These are phyloP conservation scores for Gymnoscelis rufifasciata DNA, from an alignment of 2,888 invertebrate genomes.

Conservation along the genomic window DNA sequence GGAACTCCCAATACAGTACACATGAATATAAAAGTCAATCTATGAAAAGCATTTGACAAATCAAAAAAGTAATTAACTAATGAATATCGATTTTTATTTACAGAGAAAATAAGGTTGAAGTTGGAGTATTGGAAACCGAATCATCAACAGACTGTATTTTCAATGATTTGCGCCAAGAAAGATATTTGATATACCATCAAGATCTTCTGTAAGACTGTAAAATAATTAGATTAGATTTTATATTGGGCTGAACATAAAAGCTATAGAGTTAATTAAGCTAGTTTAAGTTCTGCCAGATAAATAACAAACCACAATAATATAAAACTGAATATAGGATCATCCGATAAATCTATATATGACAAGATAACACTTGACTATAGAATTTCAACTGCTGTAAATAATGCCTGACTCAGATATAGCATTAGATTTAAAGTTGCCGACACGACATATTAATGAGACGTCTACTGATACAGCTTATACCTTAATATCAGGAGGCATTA, in stretches of 20 bases:
- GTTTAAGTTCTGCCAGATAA: too few relatives aligned
- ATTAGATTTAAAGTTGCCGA: too few relatives aligned
- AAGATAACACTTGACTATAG: too few relatives aligned
- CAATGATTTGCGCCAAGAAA: conserved; percentile 61
- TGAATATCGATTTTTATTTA: not conserved
- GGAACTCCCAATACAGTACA: not conserved
- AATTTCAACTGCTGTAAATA: too few relatives aligned
- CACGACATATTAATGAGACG: too few relatives aligned
- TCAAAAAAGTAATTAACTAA: not conserved
- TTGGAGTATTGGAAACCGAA: conserved; percentile 20
- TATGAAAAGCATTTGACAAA: not conserved
- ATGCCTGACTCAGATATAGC: too few relatives aligned
- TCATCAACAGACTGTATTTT: conserved; percentile 52
- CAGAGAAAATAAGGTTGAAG: conserved; percentile 32
- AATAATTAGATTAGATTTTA: not conserved
- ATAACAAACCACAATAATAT: too few relatives aligned
- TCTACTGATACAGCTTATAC: too few relatives aligned
- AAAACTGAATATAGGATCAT: too few relatives aligned
- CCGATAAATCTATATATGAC: too few relatives aligned
- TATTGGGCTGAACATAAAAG: not conserved
- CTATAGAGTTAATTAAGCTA: not conserved
- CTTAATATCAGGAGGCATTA: too few relatives aligned
- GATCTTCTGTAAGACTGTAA: conserved; percentile 60
- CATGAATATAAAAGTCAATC: not conserved
- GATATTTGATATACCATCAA: conserved; percentile 61